Percentiles rank a stretch among this genome's conserved stretches.
These are phyloP conservation scores for Meta bourneti DNA, from an alignment of 2,888 invertebrate species.

Conservation along the genomic window DNA sequence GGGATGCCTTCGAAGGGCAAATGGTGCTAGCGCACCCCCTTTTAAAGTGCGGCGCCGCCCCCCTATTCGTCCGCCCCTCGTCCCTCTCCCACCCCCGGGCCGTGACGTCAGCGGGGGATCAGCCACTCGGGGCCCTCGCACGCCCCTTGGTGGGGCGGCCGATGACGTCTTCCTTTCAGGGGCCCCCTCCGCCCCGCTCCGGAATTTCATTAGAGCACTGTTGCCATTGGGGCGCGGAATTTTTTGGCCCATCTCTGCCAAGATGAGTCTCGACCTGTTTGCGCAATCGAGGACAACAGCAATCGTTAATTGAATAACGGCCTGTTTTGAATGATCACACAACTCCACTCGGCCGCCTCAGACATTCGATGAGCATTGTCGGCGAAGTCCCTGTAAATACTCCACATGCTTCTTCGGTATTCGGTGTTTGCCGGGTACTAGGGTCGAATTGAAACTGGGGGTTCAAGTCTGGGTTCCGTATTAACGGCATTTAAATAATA, in stretches of 20 bases:
- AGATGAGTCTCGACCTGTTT: too few relatives aligned
- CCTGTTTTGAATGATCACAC: too few relatives aligned
- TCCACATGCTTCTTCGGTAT: too few relatives aligned
- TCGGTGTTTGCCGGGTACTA: too few relatives aligned
- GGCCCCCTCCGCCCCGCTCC: neutral
- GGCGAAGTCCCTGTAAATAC: too few relatives aligned
- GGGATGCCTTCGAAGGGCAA: neutral
- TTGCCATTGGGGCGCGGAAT: neutral
- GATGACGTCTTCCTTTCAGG: neutral
- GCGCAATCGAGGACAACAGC: too few relatives aligned
- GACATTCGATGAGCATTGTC: too few relatives aligned
- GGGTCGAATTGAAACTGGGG: too few relatives aligned
- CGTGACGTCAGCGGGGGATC: conserved; percentile 17
- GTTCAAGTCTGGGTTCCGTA: too few relatives aligned
- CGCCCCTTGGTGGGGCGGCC: neutral
- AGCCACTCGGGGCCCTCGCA: neutral
- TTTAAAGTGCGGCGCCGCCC: conserved; percentile 46
- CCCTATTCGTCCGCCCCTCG: conserved; percentile 5
- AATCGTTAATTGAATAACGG: too few relatives aligned
- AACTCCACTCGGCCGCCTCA: too few relatives aligned
- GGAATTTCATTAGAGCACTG: neutral
- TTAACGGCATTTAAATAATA: too few relatives aligned
- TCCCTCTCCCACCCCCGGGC: neutral
- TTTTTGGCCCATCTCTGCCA: neutral
- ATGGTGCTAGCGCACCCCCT: conserved; percentile 18